Base-by-base conservation (phyloP, 2,113 vertebrate genomes). In the Chitala chitala region DNA sequence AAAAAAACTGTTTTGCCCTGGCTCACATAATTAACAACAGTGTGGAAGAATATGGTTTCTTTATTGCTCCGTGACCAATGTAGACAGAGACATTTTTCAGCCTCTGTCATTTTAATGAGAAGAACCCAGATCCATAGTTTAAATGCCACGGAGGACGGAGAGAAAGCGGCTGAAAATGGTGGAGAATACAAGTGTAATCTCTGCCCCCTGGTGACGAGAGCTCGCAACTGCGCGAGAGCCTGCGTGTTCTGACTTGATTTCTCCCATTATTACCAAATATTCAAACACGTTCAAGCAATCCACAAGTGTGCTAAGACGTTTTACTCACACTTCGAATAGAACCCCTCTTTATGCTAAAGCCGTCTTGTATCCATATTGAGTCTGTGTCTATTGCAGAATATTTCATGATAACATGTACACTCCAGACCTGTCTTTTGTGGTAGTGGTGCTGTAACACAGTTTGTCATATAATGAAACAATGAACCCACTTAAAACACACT, bases 131-230 rank as follows among this genome's bases (percentile, higher is more conserved):
- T 77, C 78, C 77, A 78, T 78, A 61, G 79, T 72, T 65, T 73
- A 77, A 80, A 82, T 78, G 75, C 76, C 75, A 79, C 55, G 17
- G 61, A 73, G 29, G 24, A 17, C 2, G 15, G 55, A 63, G 63
- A 70, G 17, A 12, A 42, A 56, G 54, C 55, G 59, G 17, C 42
- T 17, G 68, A 24, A 54, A 51, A 73, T 58, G 42, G 22, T 13
- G 29, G 69, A 12, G 85, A 82, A 69, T 76, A 76, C 86, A 75
- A 88, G 86, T 10, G 72, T 65, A 46, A 86, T 70, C 75, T 70
- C 26, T 85, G 87, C 89, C 89, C 87, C 86, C 90, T 86, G 29
- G 83, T 84, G 89, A 87, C 82, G 81, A 66, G 22, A 12, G 10
- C 36, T 20, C 46, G 36, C 20, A 68, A 55, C 2, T 36, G 9